A percentile compares a stretch with the other conserved stretches of the same genome.
Conservation (phyloP, 2,797 vertebrate genomes). For the Syncerus caffer region DNA sequence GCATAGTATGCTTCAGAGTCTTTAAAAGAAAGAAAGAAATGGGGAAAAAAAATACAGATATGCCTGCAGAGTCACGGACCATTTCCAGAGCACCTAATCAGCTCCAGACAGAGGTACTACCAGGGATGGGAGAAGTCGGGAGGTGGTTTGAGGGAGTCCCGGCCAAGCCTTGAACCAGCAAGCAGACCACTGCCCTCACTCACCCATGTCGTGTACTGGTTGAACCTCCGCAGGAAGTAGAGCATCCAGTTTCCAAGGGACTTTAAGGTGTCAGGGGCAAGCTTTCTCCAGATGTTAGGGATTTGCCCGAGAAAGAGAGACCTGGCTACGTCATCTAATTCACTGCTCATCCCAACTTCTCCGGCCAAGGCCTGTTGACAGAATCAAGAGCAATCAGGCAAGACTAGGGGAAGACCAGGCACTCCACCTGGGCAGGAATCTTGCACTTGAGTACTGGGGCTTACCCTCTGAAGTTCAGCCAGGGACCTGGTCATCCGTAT, state of each 20-base stretch:
- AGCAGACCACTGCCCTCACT: slow-evolving; percentile 21
- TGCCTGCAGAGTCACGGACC: background rate
- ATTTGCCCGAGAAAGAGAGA: slow-evolving; percentile 94
- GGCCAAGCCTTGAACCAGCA: fast-evolving
- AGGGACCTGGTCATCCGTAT: slow-evolving; percentile 89
- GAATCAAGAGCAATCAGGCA: background rate
- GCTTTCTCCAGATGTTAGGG: slow-evolving; percentile 92
- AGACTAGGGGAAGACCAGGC: fast-evolving
- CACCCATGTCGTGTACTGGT: slow-evolving; percentile 93
- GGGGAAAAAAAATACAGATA: background rate
- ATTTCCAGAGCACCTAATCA: no score
- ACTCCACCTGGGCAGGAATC: fast-evolving
- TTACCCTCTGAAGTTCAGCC: slow-evolving; percentile 92
- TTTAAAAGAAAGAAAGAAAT: background rate
- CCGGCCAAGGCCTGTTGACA: slow-evolving; percentile 91
- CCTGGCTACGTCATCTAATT: slow-evolving; percentile 92
- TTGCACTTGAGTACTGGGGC: background rate
- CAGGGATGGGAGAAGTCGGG: fast-evolving
- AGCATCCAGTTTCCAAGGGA: slow-evolving; percentile 96
- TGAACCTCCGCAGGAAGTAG: slow-evolving; percentile 90
- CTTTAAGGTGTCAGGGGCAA: slow-evolving; percentile 95
- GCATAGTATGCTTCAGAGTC: background rate
- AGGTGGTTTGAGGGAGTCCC: background rate
- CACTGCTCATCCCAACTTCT: slow-evolving; percentile 97
- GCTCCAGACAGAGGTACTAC: background rate